These are phyloP conservation scores for Pecten maximus DNA, from an alignment of 2,888 invertebrate genomes.

Conservation along the genomic window DNA sequence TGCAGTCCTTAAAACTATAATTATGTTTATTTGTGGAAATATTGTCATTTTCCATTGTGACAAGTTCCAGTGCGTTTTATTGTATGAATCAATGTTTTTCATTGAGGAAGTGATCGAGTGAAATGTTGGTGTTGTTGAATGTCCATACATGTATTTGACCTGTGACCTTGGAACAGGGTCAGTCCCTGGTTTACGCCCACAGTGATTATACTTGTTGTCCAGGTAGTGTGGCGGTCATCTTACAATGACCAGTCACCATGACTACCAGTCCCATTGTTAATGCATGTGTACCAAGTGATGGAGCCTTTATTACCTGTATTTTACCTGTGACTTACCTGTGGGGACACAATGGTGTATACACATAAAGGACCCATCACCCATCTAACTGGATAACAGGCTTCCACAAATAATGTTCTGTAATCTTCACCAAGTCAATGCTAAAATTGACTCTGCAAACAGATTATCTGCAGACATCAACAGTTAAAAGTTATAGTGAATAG, in stretches of 20 bases:
- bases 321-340: background rate
- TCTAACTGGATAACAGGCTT: slow-evolving; percentile 4
- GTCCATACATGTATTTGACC: background rate
- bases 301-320: slow-evolving; percentile 24
- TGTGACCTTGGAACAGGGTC: background rate
- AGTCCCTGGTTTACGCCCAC: background rate
- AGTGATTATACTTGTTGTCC: slow-evolving; percentile 31
- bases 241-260: slow-evolving; percentile 28
- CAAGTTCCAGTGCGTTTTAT: background rate
- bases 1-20: too few relatives aligned
- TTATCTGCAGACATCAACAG: slow-evolving; percentile 13
- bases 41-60: too few relatives aligned
- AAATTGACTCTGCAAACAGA: slow-evolving; percentile 30
- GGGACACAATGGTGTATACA: slow-evolving; percentile 9
- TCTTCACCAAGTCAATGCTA: background rate
- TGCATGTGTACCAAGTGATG: slow-evolving; percentile 14
- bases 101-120: background rate
- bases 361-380: background rate
- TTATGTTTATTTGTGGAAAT: too few relatives aligned
- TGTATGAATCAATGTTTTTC: background rate
- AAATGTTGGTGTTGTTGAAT: too few relatives aligned
- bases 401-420: background rate
- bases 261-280: background rate
- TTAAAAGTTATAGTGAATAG: background rate
- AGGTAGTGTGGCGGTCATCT: background rate